Evolutionary conservation across 2,113 vertebrate genomes (phyloP).

Genomic region (Pygathrix nemaeus): DNA sequence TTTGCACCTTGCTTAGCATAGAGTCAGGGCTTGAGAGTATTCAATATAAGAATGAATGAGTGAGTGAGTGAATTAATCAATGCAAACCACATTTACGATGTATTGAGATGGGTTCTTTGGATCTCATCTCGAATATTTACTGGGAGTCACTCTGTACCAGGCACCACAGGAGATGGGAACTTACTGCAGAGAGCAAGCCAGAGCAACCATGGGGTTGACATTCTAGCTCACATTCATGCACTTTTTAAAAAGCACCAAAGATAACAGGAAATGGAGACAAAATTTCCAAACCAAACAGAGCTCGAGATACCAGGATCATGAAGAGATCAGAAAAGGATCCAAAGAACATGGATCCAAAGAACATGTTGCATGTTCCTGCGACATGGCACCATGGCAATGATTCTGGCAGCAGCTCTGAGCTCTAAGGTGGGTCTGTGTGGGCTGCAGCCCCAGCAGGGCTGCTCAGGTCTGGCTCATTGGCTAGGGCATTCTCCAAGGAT

Average conservation of each 20-base stretch:
- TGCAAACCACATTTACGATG: not conserved
- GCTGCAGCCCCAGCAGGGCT: not conserved
- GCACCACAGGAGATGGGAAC: accelerated
- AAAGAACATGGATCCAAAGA: too few relatives aligned
- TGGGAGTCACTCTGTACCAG: not conserved
- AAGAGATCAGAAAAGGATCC: not conserved
- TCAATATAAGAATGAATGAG: not conserved
- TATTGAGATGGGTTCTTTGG: not conserved
- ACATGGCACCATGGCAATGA: not conserved
- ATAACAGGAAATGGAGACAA: not conserved
- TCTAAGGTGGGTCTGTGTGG: not conserved
- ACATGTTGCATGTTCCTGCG: too few relatives aligned
- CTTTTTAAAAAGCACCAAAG: not conserved
- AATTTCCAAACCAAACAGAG: not conserved
- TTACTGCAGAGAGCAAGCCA: not conserved
- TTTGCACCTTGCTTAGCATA: not conserved
- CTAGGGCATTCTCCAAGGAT: conserved; percentile 86
- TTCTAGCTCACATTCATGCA: not conserved
- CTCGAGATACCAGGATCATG: not conserved
- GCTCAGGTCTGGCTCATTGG: not conserved
- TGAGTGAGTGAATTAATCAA: not conserved
- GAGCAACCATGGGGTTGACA: not conserved
- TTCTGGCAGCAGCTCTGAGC: not conserved
- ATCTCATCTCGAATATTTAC: not conserved
- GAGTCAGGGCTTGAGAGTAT: not conserved